Percentiles rank a stretch among this genome's conserved stretches.
phyloP scores from a whole-genome alignment of 1,140 invertebrate genomes.

The Agrypnia vestita region DNA sequence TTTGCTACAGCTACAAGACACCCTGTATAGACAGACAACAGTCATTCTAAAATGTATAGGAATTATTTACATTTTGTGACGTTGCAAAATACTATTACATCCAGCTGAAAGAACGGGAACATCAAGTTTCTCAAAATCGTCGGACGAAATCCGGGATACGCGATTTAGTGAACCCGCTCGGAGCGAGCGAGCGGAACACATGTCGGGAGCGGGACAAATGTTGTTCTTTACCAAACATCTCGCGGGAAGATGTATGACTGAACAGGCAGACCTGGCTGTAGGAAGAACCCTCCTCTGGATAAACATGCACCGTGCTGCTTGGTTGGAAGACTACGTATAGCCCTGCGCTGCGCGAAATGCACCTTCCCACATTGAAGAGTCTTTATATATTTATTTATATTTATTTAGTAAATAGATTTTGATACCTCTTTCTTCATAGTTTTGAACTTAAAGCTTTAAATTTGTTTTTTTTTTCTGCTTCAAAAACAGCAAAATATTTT shows the following conservation, averaged over 20 bases:
- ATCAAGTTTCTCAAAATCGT: background rate
- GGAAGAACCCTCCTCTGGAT: background rate
- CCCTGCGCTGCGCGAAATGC: no score
- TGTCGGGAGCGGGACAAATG: conserved; percentile 3
- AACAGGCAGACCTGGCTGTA: background rate
- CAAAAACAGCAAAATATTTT: no score
- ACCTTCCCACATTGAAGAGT: no score
- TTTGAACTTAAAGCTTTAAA: no score
- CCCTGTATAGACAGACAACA: no score
- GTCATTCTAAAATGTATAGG: background rate
- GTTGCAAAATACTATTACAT: background rate
- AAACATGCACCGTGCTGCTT: no score
- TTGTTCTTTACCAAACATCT: conserved; percentile 30
- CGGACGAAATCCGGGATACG: background rate
- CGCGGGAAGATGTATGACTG: background rate
- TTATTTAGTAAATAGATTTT: no score
- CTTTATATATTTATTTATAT: no score
- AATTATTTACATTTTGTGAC: background rate
- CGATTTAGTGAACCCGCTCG: background rate
- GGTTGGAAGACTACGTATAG: no score
- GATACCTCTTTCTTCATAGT: no score
- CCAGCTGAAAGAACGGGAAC: background rate
- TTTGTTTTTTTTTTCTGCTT: no score
- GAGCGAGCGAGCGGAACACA: background rate
- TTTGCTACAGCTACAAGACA: no score